Base-by-base conservation (phyloP, 2,113 vertebrate genomes). In the Colaptes auratus region DNA sequence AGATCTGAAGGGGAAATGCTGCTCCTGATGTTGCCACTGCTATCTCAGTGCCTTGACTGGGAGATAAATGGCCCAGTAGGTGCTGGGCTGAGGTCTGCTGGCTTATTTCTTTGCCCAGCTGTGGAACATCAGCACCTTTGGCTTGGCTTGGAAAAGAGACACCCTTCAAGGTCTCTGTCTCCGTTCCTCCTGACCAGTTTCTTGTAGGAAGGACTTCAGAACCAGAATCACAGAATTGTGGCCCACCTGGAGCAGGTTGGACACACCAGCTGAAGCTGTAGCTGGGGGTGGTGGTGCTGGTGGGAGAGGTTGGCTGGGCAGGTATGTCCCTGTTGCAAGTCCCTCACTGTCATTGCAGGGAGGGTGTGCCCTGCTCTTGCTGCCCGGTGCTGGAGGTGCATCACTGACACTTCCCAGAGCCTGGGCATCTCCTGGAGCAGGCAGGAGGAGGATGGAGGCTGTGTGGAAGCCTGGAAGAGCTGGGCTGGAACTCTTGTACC, bases 341-440 rank as follows among this genome's bases (percentile, higher is more conserved):
- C 24, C 6, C 2, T 10, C 24, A 4, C 21, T 0, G 0, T 6
- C 3, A 0, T 2, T 31, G 39, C 50, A 59, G 52, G 9, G 18
- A 7, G 2, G 23, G 63, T 88, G 31, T 1, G 2, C 33, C 55
- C 27, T 66, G 10, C 21, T 46, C 6, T 61, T 10, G 23, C 11
- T 58, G 56, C 7, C 6, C 23, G 48, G 30, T 33, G 59, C 33
- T 56, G 71, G 33, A 30, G 31, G 7, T 31, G 15, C 16, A 2
- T 8, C 1, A 2, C 28, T 66, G 74, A 31, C 36, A 23, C 9
- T 1, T 0, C 25, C 42, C 46, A 12, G 70, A 71, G 60, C n/a
- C 17, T 35, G 64, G 30, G 2, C 25, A 2, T 6, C 44, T 30
- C 27, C 55, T 79, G 59, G 10, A 12, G 12, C 7, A 76, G 21